Evolutionary conservation across 2,113 vertebrate genomes (phyloP).

Genomic region (Microtus richardsoni): DNA sequence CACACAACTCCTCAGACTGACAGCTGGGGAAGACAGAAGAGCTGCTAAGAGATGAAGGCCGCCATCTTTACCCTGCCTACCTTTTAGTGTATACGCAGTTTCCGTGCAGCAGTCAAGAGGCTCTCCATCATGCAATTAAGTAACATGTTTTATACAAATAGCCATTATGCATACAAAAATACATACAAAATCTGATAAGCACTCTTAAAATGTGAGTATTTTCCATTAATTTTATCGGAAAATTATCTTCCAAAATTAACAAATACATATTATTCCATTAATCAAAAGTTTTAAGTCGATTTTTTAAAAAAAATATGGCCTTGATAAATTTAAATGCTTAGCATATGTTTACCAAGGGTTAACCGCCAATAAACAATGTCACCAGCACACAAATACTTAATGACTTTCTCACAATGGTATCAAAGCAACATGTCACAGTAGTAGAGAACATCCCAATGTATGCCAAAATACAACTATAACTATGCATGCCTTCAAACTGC

Average conservation of each 20-base stretch:
- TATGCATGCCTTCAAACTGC: conserved; percentile 17
- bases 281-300: conserved; percentile 20
- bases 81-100: background rate
- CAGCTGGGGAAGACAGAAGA: background rate
- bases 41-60: background rate
- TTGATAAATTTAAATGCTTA: conserved; percentile 32
- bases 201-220: conserved; percentile 52
- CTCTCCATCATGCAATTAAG: background rate
- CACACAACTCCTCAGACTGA: background rate
- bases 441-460: background rate
- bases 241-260: conserved; percentile 33
- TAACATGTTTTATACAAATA: background rate
- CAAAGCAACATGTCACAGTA: conserved; percentile 19
- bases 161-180: background rate
- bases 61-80: background rate
- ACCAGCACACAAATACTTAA: conserved; percentile 13
- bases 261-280: conserved; percentile 24
- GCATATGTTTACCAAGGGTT: background rate
- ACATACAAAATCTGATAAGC: conserved; percentile 29
- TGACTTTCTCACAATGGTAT: background rate
- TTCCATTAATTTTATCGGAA: conserved; percentile 17
- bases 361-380: background rate
- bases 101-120: background rate
- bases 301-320: conserved; percentile 31
- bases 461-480: conserved; percentile 39